Base-by-base conservation (phyloP, 92 coral and sea anemone genomes). In the Parazoanthus darwini region DNA sequence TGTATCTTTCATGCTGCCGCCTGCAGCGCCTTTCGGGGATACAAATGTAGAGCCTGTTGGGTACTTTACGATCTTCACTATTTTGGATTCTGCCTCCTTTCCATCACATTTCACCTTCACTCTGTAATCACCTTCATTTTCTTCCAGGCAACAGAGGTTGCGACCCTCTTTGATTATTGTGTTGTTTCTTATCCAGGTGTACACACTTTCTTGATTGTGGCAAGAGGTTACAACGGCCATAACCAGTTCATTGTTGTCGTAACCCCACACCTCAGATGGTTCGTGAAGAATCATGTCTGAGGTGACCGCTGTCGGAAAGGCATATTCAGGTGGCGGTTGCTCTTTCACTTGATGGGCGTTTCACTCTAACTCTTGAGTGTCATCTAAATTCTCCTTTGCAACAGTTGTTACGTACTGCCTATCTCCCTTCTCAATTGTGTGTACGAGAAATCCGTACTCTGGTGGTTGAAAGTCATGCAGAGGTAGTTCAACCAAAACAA, bases 401-500 rank as follows among this genome's bases (percentile, higher is more conserved):
- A 85, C 79, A 18, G 75, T 75, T 85, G 39, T 42, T 54, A 85
- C 74, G 88, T 85, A 85, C 63, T 72, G 88, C 78, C 68, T 70
- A 71, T 71, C 79, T 33, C 79, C 88, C 38, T 85, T 85, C 68
- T 38, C 88, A 48, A 70, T 85, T 63, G 58, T 67, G 65, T 58
- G 72, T 37, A 85, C 78, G 63, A 78, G 54, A 25, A 71, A 85
- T 4, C 78, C 63, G 54, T 56, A 68, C 46, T 85, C 88, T 20
- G 88, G 88, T 43, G 80, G 88, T 48, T 85, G 88, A 43, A 85
- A 85, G 42, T 85, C 80, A 72, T 22, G 33, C 48, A 85, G 74
- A 26, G 88, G 65, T 20, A 48, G 65, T 0, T 85, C 88, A 8
- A 70, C 48, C 42, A 85, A 42, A 59, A 33, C 6, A 70, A 78